A percentile compares a stretch with the other conserved stretches of the same genome.
Conservation (phyloP, 1,140 invertebrate genomes). For the Zaprionus lachaisei region DNA sequence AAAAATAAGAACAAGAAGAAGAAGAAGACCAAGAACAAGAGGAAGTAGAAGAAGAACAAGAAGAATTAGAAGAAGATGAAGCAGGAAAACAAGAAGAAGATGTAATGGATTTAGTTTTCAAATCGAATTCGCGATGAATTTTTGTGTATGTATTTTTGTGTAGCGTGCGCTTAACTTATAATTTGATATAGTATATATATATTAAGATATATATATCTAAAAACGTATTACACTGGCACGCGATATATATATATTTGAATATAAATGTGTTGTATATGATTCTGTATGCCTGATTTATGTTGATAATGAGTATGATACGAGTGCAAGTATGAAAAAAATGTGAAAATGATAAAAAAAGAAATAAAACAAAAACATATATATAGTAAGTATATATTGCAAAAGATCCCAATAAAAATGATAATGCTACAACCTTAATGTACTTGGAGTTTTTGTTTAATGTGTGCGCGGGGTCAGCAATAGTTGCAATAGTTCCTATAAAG, state of each 20-base stretch:
- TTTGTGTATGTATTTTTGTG: conserved; percentile 45
- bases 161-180: conserved; percentile 56
- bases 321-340: conserved; percentile 68
- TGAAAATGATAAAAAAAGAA: conserved; percentile 54
- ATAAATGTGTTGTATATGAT: conserved; percentile 28
- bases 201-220: conserved; percentile 33
- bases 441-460: background rate
- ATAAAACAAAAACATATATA: conserved; percentile 44
- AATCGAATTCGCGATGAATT: conserved; percentile 22
- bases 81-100: background rate
- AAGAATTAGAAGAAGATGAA: background rate
- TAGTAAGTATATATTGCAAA: conserved; percentile 45
- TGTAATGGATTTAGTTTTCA: conserved; percentile 39
- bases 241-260: conserved; percentile 21
- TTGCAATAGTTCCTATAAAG: conserved; percentile 3
- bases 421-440: conserved; percentile 62
- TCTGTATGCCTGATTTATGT: conserved; percentile 72
- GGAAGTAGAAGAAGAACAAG: background rate
- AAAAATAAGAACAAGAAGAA: background rate
- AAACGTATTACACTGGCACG: conserved; percentile 47
- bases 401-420: conserved; percentile 69
- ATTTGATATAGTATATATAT: conserved; percentile 12
- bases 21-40: background rate
- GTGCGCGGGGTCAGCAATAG: background rate
- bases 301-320: conserved; percentile 37